These are phyloP conservation scores for Orthosia gracilis DNA, from an alignment of 2,888 invertebrate species.

Conservation along the genomic window DNA sequence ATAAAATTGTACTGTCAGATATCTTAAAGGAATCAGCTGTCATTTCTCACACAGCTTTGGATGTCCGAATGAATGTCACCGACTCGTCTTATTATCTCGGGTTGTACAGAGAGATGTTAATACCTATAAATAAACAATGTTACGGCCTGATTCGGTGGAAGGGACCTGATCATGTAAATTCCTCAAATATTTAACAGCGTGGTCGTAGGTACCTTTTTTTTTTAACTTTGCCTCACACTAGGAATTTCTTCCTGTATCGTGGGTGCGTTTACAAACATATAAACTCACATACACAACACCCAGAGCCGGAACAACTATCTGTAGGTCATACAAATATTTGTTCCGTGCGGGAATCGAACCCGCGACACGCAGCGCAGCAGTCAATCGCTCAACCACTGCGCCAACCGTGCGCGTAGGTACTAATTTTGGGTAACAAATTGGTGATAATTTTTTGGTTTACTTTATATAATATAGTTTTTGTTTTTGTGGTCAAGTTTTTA, in stretches of 20 bases:
- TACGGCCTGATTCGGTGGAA: conserved; percentile 26
- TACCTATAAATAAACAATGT: conserved; percentile 56
- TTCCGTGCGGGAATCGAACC: too few relatives aligned
- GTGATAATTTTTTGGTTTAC: neutral
- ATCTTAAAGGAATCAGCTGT: conserved; percentile 85
- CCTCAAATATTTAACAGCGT: conserved; percentile 9
- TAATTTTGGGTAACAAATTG: conserved; percentile 6
- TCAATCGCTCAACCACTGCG: too few relatives aligned
- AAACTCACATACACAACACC: too few relatives aligned
- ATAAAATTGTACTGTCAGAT: conserved; percentile 69
- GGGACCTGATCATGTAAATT: conserved; percentile 15
- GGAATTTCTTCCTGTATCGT: too few relatives aligned
- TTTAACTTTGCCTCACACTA: too few relatives aligned
- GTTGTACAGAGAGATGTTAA: conserved; percentile 57
- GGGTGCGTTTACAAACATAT: too few relatives aligned
- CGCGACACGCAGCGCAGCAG: too few relatives aligned
- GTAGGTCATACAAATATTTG: too few relatives aligned
- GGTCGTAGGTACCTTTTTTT: neutral
- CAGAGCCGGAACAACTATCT: too few relatives aligned
- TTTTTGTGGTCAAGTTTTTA: neutral
- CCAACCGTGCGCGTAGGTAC: too few relatives aligned
- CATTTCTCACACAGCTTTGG: conserved; percentile 86
- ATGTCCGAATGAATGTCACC: conserved; percentile 77
- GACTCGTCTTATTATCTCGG: conserved; percentile 66
- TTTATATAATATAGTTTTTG: neutral